phyloP scores from a whole-genome alignment of 2,888 invertebrate species.

The Pollenia labialis region DNA sequence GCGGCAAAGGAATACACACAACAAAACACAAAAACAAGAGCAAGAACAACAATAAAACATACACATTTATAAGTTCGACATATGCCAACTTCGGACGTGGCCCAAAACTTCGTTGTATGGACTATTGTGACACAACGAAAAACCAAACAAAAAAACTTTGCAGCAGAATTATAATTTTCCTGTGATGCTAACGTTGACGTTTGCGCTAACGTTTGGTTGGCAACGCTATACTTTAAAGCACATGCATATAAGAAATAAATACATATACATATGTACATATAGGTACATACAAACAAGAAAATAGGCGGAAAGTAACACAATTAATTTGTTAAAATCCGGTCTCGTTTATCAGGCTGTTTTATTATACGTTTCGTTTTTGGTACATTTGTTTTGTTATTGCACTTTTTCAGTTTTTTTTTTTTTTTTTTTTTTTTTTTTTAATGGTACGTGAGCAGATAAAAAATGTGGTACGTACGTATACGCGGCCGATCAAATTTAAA shows the following conservation, averaged over 20 bases:
- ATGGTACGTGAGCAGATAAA: constrained; percentile 61
- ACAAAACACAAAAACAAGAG: constrained; percentile 22
- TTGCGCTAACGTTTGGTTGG: constrained; percentile 30
- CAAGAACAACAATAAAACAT: constrained; percentile 24
- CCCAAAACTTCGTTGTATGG: constrained; percentile 69
- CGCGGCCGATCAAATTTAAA: constrained; percentile 84
- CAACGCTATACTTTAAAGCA: constrained; percentile 6
- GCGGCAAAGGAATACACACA: constrained; percentile 71
- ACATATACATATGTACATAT: too few relatives aligned
- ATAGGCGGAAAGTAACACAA: constrained; percentile 65
- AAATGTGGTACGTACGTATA: constrained; percentile 82
- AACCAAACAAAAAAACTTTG: constrained; percentile 20
- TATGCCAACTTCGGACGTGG: constrained; percentile 74
- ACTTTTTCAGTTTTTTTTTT: constrained; percentile 5
- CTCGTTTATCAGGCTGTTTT: not conserved
- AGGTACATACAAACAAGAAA: constrained; percentile 12
- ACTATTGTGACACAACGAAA: constrained; percentile 68
- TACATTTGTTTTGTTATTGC: constrained; percentile 32
- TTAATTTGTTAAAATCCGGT: constrained; percentile 64
- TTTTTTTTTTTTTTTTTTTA: not conserved
- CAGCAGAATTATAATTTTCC: constrained; percentile 18
- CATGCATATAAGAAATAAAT: not conserved
- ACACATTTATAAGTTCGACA: constrained; percentile 66
- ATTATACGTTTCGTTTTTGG: not conserved
- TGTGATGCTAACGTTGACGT: constrained; percentile 20